Percentiles rank a stretch among this genome's conserved stretches.
These are phyloP conservation scores for Chorisops tibialis DNA, from an alignment of 2,888 invertebrate genomes.

Conservation along the genomic window DNA sequence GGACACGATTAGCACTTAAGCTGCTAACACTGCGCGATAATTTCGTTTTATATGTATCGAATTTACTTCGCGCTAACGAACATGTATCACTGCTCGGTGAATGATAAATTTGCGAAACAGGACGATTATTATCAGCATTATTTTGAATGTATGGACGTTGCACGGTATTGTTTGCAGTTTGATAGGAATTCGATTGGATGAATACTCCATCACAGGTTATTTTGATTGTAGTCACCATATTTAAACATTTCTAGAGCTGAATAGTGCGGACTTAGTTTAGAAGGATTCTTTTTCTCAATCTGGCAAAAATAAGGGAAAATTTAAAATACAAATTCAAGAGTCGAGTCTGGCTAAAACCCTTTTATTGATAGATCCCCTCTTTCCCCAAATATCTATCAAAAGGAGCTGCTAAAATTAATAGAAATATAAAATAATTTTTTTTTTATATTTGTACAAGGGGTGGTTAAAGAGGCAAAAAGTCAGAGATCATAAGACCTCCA, in stretches of 20 bases:
- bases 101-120: constrained; percentile 24
- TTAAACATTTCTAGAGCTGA: constrained; percentile 7
- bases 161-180: constrained; percentile 38
- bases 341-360: too few species aligned
- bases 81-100: constrained; percentile 23
- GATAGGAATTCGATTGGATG: constrained; percentile 50
- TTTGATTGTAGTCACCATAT: constrained; percentile 52
- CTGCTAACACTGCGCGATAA: constrained; percentile 22
- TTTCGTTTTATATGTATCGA: constrained; percentile 12
- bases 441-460: too few species aligned
- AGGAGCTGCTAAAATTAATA: too few species aligned
- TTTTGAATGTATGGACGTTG: constrained; percentile 21
- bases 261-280: too few species aligned
- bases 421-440: too few species aligned
- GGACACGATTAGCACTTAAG: constrained; percentile 18
- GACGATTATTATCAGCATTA: constrained; percentile 1
- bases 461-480: too few species aligned
- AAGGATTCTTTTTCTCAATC: too few species aligned
- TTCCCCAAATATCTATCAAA: too few species aligned
- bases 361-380: too few species aligned
- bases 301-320: too few species aligned
- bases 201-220: constrained; percentile 52
- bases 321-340: too few species aligned
- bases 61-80: constrained; percentile 8
- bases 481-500: too few species aligned